Base-by-base conservation (phyloP, 2,888 invertebrate species). In the Dolichopus griseipennis region DNA sequence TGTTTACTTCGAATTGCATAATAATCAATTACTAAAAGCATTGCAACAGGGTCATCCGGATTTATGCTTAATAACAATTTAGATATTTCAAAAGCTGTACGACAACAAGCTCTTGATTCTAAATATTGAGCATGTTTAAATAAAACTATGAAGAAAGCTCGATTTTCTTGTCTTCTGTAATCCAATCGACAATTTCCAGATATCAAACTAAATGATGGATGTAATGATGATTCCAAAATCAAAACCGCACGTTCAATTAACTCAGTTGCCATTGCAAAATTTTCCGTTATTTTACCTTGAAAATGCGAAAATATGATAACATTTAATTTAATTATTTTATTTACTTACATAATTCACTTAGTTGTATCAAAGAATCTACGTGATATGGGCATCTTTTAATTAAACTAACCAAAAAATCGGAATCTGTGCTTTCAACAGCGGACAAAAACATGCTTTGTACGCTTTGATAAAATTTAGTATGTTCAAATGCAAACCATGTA, bases 71-170 rank as follows among this genome's bases (percentile, higher is more conserved):
- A 82, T n/a, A 95, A 82, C 64, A 94, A 80, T 81, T 95, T 95
- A 77, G 91, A 90, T 73, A 93, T 86, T 80, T 95, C 94, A 72
- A 95, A 83, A n/a, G 94, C 90, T 2, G 95, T 94, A 71, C 93
- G 85, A 75, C 90, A 89, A 79, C 93, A 93, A 7, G 93, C 92
- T 71, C 91, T 84, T 70, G 89, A 88, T 37, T 91, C 90, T 68
- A 93, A 85, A 76, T 90, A 91, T 68, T 85, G 84, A 70, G 93
- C 83, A 78, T 93, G 92, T 75, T 91, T 91, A 78, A 93, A 93
- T 33, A 95, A 79, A 0, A 92, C 88, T 68, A 94, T 85, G 77
- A 87, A 94, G 71, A 95, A 84, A 6, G 90, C 85, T 72, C 92
- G 87, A 82, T 95, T 95, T 79, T 93, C 93, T 77, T 90, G 90